phyloP scores from a whole-genome alignment of 2,797 vertebrate species.

The Eulemur mongoz region DNA sequence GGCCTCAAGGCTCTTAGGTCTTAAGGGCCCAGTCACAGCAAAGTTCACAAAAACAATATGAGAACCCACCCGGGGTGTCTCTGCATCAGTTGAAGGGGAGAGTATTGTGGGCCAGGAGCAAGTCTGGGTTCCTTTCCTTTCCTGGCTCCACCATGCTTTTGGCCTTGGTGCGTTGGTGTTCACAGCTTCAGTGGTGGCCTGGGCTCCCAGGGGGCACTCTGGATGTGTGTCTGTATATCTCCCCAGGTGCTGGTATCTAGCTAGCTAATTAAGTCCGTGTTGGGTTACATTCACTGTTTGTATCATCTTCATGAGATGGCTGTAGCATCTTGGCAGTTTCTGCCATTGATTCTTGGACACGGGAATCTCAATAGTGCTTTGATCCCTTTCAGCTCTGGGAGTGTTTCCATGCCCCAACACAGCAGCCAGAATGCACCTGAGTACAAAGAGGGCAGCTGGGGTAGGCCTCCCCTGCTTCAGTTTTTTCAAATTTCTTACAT shows the following conservation, averaged over 20 bases:
- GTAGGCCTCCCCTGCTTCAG: not conserved
- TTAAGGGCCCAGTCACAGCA: no score
- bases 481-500: not conserved
- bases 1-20: not conserved
- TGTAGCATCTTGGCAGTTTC: no score
- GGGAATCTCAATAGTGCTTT: no score
- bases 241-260: not conserved
- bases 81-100: not conserved
- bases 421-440: accelerated
- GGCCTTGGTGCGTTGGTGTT: not conserved
- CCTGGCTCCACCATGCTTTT: not conserved
- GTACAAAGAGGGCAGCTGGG: not conserved
- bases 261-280: not conserved
- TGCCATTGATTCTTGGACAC: not conserved
- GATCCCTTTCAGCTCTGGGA: not conserved
- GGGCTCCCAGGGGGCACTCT: no score
- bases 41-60: not conserved
- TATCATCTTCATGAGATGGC: not conserved
- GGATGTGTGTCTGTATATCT: not conserved
- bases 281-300: no score
- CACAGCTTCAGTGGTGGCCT: not conserved
- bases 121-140: not conserved
- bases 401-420: accelerated
- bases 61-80: no score
- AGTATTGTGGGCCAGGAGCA: not conserved